Percentiles rank a stretch among this genome's conserved stretches.
Evolutionary conservation across 2,113 vertebrate species (phyloP).

Genomic region (Gymnorhina tibicen): DNA sequence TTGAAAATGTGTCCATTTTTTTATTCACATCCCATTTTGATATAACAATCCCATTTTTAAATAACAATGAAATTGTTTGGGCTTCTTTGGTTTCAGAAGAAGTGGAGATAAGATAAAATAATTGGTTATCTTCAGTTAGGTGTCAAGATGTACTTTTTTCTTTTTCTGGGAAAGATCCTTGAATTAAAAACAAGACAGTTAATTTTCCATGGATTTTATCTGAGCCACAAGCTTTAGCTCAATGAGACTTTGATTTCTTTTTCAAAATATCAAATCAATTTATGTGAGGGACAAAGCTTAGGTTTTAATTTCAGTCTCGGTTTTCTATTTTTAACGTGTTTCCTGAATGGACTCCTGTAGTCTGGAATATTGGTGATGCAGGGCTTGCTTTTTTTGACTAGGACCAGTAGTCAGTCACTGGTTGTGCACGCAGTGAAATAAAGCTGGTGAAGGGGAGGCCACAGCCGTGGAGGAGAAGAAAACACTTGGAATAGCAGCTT

Average conservation of each 20-base stretch:
- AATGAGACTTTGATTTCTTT: background rate
- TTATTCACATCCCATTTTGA: background rate
- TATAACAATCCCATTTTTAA: background rate
- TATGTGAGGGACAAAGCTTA: background rate
- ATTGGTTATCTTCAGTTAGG: background rate
- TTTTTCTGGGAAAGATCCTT: background rate
- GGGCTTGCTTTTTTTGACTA: background rate
- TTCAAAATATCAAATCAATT: background rate
- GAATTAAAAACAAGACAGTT: background rate
- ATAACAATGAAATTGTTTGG: background rate
- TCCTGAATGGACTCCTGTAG: background rate
- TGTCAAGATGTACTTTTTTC: background rate
- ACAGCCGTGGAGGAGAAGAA: background rate
- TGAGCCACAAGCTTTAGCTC: background rate
- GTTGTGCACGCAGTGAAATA: accelerated
- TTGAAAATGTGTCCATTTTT: background rate
- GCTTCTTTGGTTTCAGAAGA: background rate
- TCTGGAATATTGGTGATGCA: background rate
- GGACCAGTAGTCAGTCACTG: background rate
- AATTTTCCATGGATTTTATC: slow-evolving; percentile 2
- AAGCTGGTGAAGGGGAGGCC: background rate
- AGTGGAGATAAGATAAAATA: background rate
- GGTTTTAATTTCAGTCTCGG: background rate
- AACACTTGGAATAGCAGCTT: slow-evolving; percentile 17
- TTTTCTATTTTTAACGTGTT: background rate